phyloP scores from a whole-genome alignment of 2,888 invertebrate species.

The Leistus spinibarbis region DNA sequence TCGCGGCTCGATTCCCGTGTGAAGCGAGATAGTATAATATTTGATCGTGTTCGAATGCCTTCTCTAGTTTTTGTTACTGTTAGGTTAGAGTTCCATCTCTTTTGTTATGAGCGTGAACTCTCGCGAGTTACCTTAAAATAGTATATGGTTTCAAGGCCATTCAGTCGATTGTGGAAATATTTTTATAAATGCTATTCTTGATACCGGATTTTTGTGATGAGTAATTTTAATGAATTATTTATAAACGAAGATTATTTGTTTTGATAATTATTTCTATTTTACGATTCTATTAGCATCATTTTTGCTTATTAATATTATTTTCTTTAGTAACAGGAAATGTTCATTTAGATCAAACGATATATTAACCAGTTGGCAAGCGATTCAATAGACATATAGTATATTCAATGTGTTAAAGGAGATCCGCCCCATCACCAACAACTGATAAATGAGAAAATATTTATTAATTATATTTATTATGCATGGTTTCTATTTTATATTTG shows the following conservation, averaged over 20 bases:
- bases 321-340: not conserved
- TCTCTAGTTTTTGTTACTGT: not conserved
- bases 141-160: not conserved
- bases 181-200: not conserved
- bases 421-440: not conserved
- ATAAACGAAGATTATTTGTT: not conserved
- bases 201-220: not conserved
- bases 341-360: not conserved
- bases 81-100: not conserved
- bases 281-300: not conserved
- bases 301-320: not conserved
- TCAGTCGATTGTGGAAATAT: not conserved
- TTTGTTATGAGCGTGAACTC: not conserved
- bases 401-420: not conserved
- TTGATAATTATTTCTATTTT: not conserved
- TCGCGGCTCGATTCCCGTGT: not conserved
- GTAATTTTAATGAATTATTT: not conserved
- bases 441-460: not conserved
- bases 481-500: not conserved
- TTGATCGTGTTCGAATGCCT: not conserved
- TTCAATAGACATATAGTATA: not conserved
- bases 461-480: not conserved
- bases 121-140: not conserved
- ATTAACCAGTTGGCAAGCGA: not conserved
- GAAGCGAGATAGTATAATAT: not conserved